Conservation (phyloP, 1,140 invertebrate species). For the Halyomorpha halys region DNA sequence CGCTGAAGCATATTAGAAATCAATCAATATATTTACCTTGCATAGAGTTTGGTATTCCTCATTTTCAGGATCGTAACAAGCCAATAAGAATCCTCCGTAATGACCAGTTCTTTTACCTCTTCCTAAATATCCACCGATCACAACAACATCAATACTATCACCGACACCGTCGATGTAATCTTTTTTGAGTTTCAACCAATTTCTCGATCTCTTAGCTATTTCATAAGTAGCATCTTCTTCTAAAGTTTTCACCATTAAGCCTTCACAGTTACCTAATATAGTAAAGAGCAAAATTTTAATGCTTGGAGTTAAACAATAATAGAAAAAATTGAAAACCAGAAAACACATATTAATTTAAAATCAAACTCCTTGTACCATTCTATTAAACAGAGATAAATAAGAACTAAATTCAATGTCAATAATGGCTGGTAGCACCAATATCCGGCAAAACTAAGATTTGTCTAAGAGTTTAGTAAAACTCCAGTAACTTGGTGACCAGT, state of each 20-base stretch:
- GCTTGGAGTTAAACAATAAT: not conserved
- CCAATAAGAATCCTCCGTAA: constrained; percentile 93
- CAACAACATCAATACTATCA: constrained; percentile 89
- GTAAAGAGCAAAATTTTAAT: constrained; percentile 19
- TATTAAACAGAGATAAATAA: too few relatives aligned
- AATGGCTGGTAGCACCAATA: too few relatives aligned
- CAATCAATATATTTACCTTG: constrained; percentile 67
- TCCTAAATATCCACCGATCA: constrained; percentile 90
- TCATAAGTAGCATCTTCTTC: constrained; percentile 91
- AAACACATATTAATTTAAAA: too few relatives aligned
- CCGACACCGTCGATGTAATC: constrained; percentile 93
- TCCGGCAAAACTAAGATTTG: too few relatives aligned
- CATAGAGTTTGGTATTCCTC: constrained; percentile 92
- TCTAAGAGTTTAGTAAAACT: too few relatives aligned
- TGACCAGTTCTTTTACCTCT: constrained; percentile 87
- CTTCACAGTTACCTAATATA: constrained; percentile 81
- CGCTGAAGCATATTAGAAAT: too few relatives aligned
- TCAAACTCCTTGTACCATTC: too few relatives aligned
- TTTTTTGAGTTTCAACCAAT: constrained; percentile 97
- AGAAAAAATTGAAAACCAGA: too few relatives aligned
- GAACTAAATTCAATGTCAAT: too few relatives aligned
- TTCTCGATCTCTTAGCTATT: constrained; percentile 91
- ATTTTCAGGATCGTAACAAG: constrained; percentile 87
- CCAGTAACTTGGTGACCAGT: too few relatives aligned
- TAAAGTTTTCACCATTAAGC: constrained; percentile 96